A percentile compares a stretch with the other conserved stretches of the same genome.
Conservation (phyloP, 2,797 vertebrate species). For the Hemibagrus guttatus region DNA sequence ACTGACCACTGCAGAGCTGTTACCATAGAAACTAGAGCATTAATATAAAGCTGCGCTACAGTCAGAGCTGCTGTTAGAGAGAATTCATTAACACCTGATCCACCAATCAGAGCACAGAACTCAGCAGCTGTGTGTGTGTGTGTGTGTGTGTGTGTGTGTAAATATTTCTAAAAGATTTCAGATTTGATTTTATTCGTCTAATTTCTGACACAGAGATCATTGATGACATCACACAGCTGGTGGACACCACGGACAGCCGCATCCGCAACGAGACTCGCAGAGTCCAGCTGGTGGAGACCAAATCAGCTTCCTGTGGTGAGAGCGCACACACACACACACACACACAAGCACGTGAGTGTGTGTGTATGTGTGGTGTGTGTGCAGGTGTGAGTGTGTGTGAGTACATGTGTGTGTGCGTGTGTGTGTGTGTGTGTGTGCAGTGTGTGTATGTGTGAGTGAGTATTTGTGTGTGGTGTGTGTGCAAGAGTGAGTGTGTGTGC, state of each 20-base stretch:
- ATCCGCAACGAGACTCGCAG: slow-evolving; percentile 85
- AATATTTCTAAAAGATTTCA: neutral
- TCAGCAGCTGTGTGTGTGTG: neutral
- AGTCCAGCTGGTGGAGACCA: slow-evolving; percentile 88
- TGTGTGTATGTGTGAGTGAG: too few relatives aligned
- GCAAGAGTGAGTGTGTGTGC: too few relatives aligned
- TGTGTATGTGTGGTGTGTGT: too few relatives aligned
- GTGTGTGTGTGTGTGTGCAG: too few relatives aligned
- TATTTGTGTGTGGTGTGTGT: too few relatives aligned
- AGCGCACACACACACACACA: neutral
- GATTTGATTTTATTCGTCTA: neutral
- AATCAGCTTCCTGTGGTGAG: slow-evolving; percentile 92
- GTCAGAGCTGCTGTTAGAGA: neutral
- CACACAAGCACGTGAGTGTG: neutral
- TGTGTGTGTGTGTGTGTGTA: neutral
- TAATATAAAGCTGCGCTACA: neutral
- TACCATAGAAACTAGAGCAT: neutral
- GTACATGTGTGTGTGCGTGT: too few relatives aligned
- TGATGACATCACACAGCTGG: slow-evolving; percentile 89
- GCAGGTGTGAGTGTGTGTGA: too few relatives aligned
- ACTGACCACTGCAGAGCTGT: neutral
- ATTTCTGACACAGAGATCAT: slow-evolving; percentile 84
- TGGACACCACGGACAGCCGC: slow-evolving; percentile 88
- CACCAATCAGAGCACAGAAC: neutral
- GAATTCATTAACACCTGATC: neutral